These are phyloP conservation scores for Campylomormyrus numenius DNA, from an alignment of 2,113 vertebrate species.

Conservation along the genomic window DNA sequence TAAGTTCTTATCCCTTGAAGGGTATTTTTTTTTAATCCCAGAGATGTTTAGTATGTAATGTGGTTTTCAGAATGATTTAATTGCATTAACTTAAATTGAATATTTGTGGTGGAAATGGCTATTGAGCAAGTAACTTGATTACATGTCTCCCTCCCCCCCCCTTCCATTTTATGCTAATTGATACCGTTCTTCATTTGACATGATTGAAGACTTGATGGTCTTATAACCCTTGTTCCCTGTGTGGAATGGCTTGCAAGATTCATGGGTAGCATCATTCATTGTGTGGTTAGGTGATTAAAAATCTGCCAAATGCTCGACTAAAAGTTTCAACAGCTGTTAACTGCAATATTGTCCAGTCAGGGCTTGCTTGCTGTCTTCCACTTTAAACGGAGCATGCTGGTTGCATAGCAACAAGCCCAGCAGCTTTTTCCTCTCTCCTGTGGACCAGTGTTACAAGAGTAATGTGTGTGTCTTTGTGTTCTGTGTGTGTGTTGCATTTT, in stretches of 20 bases:
- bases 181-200: background rate
- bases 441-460: background rate
- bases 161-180: background rate
- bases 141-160: background rate
- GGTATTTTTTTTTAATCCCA: background rate
- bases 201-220: background rate
- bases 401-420: conserved; percentile 8
- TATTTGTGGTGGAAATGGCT: background rate
- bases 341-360: background rate
- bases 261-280: background rate
- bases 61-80: background rate
- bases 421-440: background rate
- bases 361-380: background rate
- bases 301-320: background rate
- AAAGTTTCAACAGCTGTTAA: background rate
- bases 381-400: background rate
- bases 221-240: background rate
- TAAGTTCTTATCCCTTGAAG: background rate
- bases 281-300: background rate
- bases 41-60: background rate
- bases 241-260: background rate
- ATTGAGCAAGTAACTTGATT: background rate
- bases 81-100: background rate
- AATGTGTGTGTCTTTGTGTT: background rate
- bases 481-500: background rate